Conservation (phyloP, 2,113 vertebrate genomes). For the Callionymus lyra region DNA sequence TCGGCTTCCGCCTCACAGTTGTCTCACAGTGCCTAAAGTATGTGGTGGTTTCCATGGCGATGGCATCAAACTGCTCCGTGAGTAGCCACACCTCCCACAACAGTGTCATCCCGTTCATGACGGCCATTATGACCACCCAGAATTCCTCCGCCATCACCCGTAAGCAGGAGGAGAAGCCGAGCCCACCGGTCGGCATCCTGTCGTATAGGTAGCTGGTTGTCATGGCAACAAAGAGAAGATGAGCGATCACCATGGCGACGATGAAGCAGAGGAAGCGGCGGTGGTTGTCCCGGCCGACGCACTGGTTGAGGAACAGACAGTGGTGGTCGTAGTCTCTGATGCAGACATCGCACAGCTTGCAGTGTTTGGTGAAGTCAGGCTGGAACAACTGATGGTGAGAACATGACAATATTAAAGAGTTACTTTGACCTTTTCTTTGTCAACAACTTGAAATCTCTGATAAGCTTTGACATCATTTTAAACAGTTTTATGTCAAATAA, state of each 20-base stretch:
- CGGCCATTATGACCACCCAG: slow-evolving; percentile 59
- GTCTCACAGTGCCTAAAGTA: slow-evolving; percentile 49
- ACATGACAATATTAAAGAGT: background rate
- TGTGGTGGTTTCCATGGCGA: slow-evolving; percentile 62
- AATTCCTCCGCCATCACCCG: slow-evolving; percentile 48
- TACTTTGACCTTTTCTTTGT: no score
- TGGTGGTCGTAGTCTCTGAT: slow-evolving; percentile 74
- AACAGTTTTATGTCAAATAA: no score
- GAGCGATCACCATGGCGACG: slow-evolving; percentile 45
- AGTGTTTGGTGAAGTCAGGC: slow-evolving; percentile 68
- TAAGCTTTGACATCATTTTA: no score
- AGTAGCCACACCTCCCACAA: slow-evolving; percentile 68
- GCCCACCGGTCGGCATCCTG: slow-evolving; percentile 12
- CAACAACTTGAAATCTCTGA: no score
- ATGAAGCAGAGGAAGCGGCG: slow-evolving; percentile 68
- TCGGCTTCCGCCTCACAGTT: slow-evolving; percentile 22
- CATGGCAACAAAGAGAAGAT: slow-evolving; percentile 46
- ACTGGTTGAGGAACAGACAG: slow-evolving; percentile 73
- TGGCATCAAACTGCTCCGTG: slow-evolving; percentile 58
- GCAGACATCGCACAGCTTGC: slow-evolving; percentile 68
- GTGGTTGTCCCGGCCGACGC: slow-evolving; percentile 65
- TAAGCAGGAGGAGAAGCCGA: slow-evolving; percentile 27
- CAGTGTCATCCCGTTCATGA: slow-evolving; percentile 58
- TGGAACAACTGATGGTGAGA: slow-evolving; percentile 56
- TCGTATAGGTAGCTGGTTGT: slow-evolving; percentile 42